Conservation (phyloP, 2,888 invertebrate genomes). For the Acleris literana region DNA sequence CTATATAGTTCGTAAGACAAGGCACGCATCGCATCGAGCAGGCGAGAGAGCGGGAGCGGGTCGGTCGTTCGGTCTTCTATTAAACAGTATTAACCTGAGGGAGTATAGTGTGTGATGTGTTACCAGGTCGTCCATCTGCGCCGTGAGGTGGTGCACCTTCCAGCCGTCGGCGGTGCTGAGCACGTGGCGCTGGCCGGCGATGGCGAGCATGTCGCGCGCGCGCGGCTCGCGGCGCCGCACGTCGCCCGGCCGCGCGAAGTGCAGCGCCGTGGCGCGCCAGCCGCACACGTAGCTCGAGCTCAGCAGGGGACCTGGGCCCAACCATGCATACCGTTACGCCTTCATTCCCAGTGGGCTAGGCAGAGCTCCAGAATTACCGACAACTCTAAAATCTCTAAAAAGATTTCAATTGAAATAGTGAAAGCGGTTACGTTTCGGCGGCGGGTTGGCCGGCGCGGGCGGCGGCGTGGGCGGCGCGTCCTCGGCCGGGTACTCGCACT, state of each 20-base stretch:
- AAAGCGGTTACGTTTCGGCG: conserved; percentile 63
- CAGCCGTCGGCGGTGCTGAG: conserved; percentile 95
- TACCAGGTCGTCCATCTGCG: conserved; percentile 86
- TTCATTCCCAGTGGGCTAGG: too few relatives aligned
- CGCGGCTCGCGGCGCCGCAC: conserved; percentile 94
- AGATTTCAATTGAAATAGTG: too few relatives aligned
- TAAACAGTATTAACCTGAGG: too few relatives aligned
- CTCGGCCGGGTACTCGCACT: conserved; percentile 71
- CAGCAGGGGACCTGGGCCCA: conserved; percentile 68
- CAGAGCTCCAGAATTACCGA: too few relatives aligned
- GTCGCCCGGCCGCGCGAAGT: conserved; percentile 85
- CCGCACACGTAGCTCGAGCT: conserved; percentile 75
- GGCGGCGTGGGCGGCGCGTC: conserved; percentile 68
- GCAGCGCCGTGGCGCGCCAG: conserved; percentile 78
- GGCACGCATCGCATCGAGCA: too few relatives aligned
- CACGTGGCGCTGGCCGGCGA: conserved; percentile 94
- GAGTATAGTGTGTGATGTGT: not conserved
- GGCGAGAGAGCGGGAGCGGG: too few relatives aligned
- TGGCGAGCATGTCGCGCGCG: conserved; percentile 89
- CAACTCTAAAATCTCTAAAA: too few relatives aligned
- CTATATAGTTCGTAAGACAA: too few relatives aligned
- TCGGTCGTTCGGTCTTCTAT: too few relatives aligned
- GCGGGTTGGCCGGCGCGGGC: conserved; percentile 57
- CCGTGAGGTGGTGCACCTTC: conserved; percentile 96
- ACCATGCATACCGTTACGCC: too few relatives aligned